phyloP scores from a whole-genome alignment of 1,140 invertebrate genomes.

The Lordiphosa collinella region DNA sequence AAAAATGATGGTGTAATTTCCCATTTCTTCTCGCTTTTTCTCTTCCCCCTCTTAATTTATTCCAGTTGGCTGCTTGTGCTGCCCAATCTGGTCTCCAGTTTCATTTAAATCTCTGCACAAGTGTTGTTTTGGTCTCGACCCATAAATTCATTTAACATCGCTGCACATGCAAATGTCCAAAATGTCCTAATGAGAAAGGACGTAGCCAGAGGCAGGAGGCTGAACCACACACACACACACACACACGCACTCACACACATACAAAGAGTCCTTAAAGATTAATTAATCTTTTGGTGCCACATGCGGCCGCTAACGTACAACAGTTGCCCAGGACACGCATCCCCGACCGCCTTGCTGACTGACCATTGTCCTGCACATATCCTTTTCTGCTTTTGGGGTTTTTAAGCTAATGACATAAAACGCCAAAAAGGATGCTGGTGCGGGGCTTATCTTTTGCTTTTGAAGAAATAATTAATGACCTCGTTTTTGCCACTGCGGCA shows the following conservation, averaged over 20 bases:
- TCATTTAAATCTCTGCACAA: no score
- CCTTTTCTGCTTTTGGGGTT: constrained; percentile 26
- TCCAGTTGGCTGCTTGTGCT: no score
- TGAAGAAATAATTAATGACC: constrained; percentile 80
- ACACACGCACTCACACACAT: constrained; percentile 15
- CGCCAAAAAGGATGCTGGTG: constrained; percentile 59
- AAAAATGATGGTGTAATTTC: no score
- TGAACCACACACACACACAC: neutral
- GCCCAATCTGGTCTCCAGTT: no score
- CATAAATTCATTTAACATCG: constrained; percentile 62
- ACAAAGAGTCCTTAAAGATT: constrained; percentile 79
- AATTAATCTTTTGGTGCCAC: constrained; percentile 79
- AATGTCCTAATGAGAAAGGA: constrained; percentile 55
- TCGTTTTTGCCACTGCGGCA: constrained; percentile 79
- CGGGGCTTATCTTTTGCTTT: constrained; percentile 74
- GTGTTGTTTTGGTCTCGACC: constrained; percentile 11
- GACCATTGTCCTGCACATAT: constrained; percentile 49
- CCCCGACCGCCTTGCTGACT: constrained; percentile 15
- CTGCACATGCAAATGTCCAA: constrained; percentile 63
- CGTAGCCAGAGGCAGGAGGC: neutral
- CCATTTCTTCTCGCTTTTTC: no score
- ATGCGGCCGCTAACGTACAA: constrained; percentile 52
- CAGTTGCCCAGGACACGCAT: constrained; percentile 32
- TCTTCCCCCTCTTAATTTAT: no score
- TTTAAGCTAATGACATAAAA: constrained; percentile 76